Evolutionary conservation across 1,140 invertebrate species (phyloP), one percentile per base, ranked within the genome.

Genomic region (Drosophila bifasciata): DNA sequence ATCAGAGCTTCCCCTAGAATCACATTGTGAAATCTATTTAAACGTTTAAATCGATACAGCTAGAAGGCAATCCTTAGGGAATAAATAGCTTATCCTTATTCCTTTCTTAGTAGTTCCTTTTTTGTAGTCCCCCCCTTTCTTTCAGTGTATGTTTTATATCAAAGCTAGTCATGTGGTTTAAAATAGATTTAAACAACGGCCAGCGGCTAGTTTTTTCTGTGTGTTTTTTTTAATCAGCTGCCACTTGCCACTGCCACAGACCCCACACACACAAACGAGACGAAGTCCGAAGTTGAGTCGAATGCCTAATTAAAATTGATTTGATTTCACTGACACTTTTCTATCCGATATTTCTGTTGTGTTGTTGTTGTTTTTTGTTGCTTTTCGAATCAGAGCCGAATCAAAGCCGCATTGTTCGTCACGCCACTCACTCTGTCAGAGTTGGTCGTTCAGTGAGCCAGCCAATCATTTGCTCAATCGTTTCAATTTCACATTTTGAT

Each of bases 401-500:
- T 88, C 83, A 88, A 88, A 83, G 83, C 74, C 74, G 83, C 81
- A 85, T 85, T 85, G 81, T 85, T 85, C 69, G 81, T 66, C 83
- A 89, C 62, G 79, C 79, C 79, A 89, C 55, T 88, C 76, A 58
- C 61, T 57, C 64, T 49, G 60, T 58, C 59, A 74, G 52, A 74
- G 52, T 64, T 70, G 53, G 60, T 71, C 58, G 45, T 44, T 63
- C 72, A 59, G 43, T 53, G 61, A 50, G 25, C 55, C 61, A 63
- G 13, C 61, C 61, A 66, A 74, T 75, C 83, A 78, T 76, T 79
- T 69, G 58, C 57, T 66, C 78, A 88, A 88, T 89, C 79, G 84
- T 89, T 89, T 89, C 84, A 89, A 79, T 89, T 88, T 88, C 84
- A 88, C 76, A 84, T 89, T 74, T 89, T 88, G 84, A 89, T 89